Conservation (phyloP, 2,888 invertebrate species). For the Clivina fossor region DNA sequence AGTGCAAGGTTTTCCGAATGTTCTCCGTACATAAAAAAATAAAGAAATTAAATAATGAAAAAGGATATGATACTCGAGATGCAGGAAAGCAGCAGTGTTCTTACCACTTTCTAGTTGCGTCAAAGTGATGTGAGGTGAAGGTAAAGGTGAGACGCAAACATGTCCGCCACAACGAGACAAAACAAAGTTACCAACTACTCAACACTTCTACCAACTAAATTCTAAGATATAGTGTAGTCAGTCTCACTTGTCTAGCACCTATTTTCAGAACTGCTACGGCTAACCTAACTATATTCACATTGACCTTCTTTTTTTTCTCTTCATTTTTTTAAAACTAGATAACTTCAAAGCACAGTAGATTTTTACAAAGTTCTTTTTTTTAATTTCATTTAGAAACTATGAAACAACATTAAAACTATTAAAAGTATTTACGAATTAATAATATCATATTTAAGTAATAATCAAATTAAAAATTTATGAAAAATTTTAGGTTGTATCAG, state of each 20-base stretch:
- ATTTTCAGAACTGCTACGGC: slow-evolving; percentile 19
- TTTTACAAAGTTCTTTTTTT: no score
- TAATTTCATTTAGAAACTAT: no score
- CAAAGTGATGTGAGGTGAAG: slow-evolving; percentile 53
- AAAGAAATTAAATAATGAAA: slow-evolving; percentile 16
- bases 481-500: no score
- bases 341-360: no score
- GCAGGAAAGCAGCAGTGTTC: slow-evolving; percentile 51
- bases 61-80: slow-evolving; percentile 23
- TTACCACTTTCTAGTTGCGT: slow-evolving; percentile 56
- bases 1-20: no score
- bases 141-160: slow-evolving; percentile 54
- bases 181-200: slow-evolving; percentile 56
- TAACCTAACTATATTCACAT: slow-evolving; percentile 19
- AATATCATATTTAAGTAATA: no score
- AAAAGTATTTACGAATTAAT: no score
- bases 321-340: slow-evolving; percentile 4
- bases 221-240: slow-evolving; percentile 25
- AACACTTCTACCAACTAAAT: slow-evolving; percentile 40
- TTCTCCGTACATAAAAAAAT: slow-evolving; percentile 10
- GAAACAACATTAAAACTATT: no score
- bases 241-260: slow-evolving; percentile 26
- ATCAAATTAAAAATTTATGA: no score
- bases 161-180: slow-evolving; percentile 55
- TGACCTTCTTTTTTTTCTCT: slow-evolving; percentile 21